These are phyloP conservation scores for Drosophila parvula DNA, from an alignment of 1,140 invertebrate species.

Conservation along the genomic window DNA sequence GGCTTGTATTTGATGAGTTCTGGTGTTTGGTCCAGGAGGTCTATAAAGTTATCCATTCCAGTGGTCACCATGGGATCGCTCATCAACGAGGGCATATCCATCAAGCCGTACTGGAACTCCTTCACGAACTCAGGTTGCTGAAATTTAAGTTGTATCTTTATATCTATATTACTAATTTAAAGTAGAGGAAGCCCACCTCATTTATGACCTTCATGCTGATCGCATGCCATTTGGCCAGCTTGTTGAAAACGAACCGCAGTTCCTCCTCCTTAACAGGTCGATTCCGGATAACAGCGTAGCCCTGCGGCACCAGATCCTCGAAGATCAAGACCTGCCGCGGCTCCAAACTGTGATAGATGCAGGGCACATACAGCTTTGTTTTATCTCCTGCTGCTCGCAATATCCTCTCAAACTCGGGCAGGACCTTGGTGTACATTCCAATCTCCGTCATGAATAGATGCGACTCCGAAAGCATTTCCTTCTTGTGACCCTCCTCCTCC, in stretches of 20 bases:
- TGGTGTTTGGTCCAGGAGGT: conserved; percentile 36
- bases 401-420: conserved; percentile 68
- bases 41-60: conserved; percentile 47
- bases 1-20: conserved; percentile 46
- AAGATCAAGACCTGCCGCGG: conserved; percentile 64
- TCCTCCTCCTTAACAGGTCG: conserved; percentile 42
- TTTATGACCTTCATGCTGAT: conserved; percentile 59
- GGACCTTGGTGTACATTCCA: conserved; percentile 54
- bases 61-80: conserved; percentile 30
- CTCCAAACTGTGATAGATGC: conserved; percentile 54
- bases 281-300: conserved; percentile 48
- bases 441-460: conserved; percentile 70
- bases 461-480: conserved; percentile 52
- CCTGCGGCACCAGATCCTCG: conserved; percentile 62
- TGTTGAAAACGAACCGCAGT: conserved; percentile 23
- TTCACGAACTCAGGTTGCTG: conserved; percentile 41
- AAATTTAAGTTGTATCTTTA: too few relatives aligned
- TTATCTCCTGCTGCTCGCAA: conserved; percentile 49
- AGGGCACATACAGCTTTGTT: conserved; percentile 42
- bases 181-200: conserved; percentile 11
- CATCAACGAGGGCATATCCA: conserved; percentile 16
- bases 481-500: conserved; percentile 60
- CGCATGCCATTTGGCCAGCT: conserved; percentile 72
- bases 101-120: conserved; percentile 44
- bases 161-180: too few relatives aligned